These are phyloP conservation scores for Eremophila alpestris DNA, from an alignment of 2,797 vertebrate genomes.

Conservation along the genomic window DNA sequence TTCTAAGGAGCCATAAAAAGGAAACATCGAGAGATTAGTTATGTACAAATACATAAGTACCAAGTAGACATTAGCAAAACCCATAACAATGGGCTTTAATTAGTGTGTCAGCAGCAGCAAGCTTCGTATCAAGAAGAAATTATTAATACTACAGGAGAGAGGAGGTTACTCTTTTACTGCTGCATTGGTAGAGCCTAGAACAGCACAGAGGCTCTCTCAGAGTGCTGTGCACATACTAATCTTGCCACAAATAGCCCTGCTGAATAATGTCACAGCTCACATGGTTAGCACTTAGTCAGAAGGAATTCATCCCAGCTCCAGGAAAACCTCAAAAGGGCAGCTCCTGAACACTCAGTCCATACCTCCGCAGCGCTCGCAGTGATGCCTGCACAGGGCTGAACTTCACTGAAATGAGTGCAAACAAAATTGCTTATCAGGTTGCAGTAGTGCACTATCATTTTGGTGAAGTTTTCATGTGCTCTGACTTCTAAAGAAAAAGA, in stretches of 20 bases:
- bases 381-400: background rate
- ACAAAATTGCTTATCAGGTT: background rate
- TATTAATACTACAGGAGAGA: background rate
- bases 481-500: background rate
- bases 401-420: background rate
- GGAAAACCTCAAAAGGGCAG: background rate
- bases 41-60: background rate
- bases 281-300: background rate
- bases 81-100: background rate
- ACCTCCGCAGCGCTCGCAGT: rapidly evolving
- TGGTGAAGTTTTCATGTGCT: background rate
- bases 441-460: background rate
- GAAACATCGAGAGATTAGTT: background rate
- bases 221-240: background rate
- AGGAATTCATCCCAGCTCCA: background rate
- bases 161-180: background rate
- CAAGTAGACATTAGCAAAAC: background rate
- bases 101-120: background rate
- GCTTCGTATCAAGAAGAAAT: background rate
- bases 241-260: background rate
- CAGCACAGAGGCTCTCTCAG: background rate
- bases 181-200: background rate
- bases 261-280: background rate
- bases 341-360: background rate
- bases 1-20: background rate